phyloP scores from a whole-genome alignment of 1,140 invertebrate species.

The Sinonovacula constricta region DNA sequence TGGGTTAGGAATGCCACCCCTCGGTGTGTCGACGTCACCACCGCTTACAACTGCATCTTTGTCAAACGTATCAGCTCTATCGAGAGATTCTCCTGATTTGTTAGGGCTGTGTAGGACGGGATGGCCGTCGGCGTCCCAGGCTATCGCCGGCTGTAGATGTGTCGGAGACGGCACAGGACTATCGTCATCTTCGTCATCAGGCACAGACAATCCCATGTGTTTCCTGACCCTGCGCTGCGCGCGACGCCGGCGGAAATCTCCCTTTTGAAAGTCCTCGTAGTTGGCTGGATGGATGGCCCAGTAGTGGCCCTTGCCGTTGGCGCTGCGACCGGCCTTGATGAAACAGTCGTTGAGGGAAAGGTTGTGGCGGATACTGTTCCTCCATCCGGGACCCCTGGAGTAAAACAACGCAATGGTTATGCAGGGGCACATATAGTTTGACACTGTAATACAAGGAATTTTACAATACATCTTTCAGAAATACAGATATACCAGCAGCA shows the following conservation, averaged over 20 bases:
- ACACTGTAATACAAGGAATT: too few species aligned
- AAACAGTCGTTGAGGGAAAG: conserved; percentile 99
- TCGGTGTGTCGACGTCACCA: neutral
- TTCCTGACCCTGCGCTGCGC: conserved; percentile 97
- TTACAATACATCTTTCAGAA: too few species aligned
- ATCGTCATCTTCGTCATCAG: conserved; percentile 93
- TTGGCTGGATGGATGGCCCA: conserved; percentile 99
- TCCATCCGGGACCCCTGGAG: conserved; percentile 94
- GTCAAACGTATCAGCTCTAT: conserved; percentile 9
- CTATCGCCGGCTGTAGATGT: neutral
- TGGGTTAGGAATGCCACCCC: neutral
- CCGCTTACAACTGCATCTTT: conserved; percentile 7
- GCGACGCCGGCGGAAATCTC: conserved; percentile 96
- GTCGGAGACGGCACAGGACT: conserved; percentile 88
- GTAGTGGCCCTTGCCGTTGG: conserved; percentile 98
- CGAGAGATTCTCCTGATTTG: conserved; percentile 17
- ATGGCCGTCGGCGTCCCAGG: conserved; percentile 24
- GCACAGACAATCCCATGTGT: conserved; percentile 97
- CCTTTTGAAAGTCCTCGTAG: conserved; percentile 97
- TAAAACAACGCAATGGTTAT: too few species aligned
- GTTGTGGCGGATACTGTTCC: conserved; percentile 98
- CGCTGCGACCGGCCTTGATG: conserved; percentile 91
- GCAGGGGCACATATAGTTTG: too few species aligned
- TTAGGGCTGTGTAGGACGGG: too few species aligned
- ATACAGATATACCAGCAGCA: too few species aligned